phyloP scores from a whole-genome alignment of 2,888 invertebrate genomes.

The Listrodromus nycthemerus region DNA sequence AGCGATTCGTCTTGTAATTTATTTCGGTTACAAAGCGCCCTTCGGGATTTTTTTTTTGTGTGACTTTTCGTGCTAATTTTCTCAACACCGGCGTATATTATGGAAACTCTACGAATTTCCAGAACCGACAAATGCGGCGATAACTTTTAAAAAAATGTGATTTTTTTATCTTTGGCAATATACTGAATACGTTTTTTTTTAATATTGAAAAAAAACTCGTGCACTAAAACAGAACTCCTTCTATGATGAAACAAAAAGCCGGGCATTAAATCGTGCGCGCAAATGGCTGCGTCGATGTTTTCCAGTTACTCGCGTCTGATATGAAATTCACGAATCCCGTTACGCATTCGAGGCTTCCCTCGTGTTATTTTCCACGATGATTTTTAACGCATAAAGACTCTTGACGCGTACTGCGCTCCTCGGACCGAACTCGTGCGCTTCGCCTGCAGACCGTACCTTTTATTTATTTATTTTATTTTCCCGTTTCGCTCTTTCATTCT shows the following conservation, averaged over 20 bases:
- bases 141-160: too few relatives aligned
- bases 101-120: not conserved
- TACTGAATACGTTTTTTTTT: too few relatives aligned
- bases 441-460: not conserved
- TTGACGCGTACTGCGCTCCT: too few relatives aligned
- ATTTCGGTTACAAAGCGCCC: not conserved
- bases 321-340: constrained; percentile 55
- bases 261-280: constrained; percentile 51
- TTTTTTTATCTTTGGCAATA: too few relatives aligned
- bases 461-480: not conserved
- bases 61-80: not conserved
- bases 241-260: constrained; percentile 28
- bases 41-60: not conserved
- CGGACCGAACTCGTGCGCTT: not conserved
- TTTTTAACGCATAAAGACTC: not conserved
- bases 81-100: not conserved
- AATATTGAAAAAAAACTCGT: not conserved
- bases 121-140: not conserved
- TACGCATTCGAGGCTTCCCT: constrained; percentile 63
- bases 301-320: constrained; percentile 35
- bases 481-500: not conserved
- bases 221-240: too few relatives aligned
- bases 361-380: constrained; percentile 29
- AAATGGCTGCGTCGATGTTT: constrained; percentile 37
- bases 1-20: too few relatives aligned